Evolutionary conservation across 2,888 invertebrate species (phyloP).

Genomic region (Apomyelois bistriatella): DNA sequence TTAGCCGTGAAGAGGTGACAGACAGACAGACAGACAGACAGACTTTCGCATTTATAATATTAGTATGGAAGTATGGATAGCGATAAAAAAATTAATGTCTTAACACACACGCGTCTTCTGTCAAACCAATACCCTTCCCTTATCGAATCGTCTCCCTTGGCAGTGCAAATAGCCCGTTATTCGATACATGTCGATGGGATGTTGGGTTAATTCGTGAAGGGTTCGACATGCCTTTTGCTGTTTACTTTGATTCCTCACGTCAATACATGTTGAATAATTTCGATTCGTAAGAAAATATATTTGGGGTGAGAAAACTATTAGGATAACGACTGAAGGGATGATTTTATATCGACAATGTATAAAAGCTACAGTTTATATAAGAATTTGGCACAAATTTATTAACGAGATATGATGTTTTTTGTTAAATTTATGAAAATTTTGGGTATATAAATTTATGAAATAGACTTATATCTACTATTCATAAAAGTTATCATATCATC

Average conservation of each 20-base stretch:
- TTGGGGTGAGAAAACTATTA: background rate
- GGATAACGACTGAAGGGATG: too few species aligned
- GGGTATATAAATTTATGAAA: too few species aligned
- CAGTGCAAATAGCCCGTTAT: constrained; percentile 57
- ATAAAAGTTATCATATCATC: too few species aligned
- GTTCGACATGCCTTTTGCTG: constrained; percentile 64
- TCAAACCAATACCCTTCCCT: background rate
- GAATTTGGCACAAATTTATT: too few species aligned
- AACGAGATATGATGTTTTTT: too few species aligned
- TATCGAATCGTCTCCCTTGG: background rate
- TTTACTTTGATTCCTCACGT: constrained; percentile 51
- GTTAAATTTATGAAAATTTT: too few species aligned
- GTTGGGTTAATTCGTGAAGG: constrained; percentile 76
- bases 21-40: background rate
- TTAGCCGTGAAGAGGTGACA: too few species aligned
- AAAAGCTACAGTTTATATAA: too few species aligned
- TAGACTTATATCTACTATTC: too few species aligned
- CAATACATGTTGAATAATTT: constrained; percentile 1
- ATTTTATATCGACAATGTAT: too few species aligned
- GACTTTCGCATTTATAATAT: too few species aligned
- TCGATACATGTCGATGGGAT: constrained; percentile 74
- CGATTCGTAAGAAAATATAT: background rate
- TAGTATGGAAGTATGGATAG: background rate
- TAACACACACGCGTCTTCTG: background rate
- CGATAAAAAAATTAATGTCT: background rate